Evolutionary conservation across 1,140 invertebrate species (phyloP).

Genomic region (Pachyrhynchus sulphureomaculatus): DNA sequence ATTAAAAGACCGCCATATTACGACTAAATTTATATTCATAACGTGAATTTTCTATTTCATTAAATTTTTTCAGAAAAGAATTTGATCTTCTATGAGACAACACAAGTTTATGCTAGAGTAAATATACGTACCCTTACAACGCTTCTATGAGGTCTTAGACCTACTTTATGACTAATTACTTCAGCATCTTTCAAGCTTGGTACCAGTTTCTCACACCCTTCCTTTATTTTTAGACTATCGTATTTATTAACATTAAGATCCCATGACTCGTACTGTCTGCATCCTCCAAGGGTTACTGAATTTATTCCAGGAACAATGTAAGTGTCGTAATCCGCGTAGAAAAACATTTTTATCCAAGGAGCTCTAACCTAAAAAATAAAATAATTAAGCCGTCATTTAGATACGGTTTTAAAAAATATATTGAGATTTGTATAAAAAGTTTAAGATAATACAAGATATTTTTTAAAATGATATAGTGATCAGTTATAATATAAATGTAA

Average conservation of each 20-base stretch:
- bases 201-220: constrained; percentile 69
- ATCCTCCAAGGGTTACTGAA: constrained; percentile 78
- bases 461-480: too few relatives aligned
- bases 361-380: constrained; percentile 65
- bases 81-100: too few relatives aligned
- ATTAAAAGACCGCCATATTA: too few relatives aligned
- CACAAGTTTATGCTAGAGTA: too few relatives aligned
- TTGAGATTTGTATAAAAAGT: too few relatives aligned
- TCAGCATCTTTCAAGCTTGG: constrained; percentile 69
- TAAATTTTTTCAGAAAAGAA: too few relatives aligned
- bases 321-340: constrained; percentile 79
- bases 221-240: constrained; percentile 72
- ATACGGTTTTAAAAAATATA: not conserved
- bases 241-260: constrained; percentile 67
- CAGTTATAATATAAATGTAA: too few relatives aligned
- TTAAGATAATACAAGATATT: too few relatives aligned
- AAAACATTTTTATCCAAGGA: constrained; percentile 87
- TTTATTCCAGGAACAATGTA: constrained; percentile 81
- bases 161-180: constrained; percentile 68
- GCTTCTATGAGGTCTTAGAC: constrained; percentile 76
- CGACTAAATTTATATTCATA: too few relatives aligned
- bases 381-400: not conserved
- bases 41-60: too few relatives aligned
- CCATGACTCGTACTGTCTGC: constrained; percentile 77
- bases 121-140: constrained; percentile 60